Conservation (phyloP, 2,888 invertebrate genomes). For the Luperina testacea region DNA sequence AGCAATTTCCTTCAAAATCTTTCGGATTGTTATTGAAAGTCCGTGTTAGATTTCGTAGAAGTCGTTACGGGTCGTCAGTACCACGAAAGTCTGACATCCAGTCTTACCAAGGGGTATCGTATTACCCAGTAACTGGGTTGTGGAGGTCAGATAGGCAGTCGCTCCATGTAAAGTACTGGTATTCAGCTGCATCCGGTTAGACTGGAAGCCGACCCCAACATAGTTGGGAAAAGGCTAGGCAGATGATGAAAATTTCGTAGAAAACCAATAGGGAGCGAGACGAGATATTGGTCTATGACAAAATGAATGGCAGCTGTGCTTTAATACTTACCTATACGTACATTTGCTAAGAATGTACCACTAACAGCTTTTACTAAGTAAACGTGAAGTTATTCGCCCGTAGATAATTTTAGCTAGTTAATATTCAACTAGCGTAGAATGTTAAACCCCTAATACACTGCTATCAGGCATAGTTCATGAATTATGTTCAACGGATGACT, state of each 20-base stretch:
- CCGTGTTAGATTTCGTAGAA: neutral
- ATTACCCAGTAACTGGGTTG: too few relatives aligned
- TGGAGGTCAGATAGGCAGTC: too few relatives aligned
- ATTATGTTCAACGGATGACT: constrained; percentile 39
- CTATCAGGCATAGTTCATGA: constrained; percentile 36
- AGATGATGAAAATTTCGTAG: neutral
- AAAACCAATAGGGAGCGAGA: neutral
- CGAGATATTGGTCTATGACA: neutral
- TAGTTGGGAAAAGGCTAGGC: too few relatives aligned
- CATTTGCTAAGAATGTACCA: neutral
- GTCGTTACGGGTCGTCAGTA: too few relatives aligned
- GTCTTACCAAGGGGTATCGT: too few relatives aligned
- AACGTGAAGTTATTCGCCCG: neutral
- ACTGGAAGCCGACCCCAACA: too few relatives aligned
- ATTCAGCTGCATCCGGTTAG: too few relatives aligned
- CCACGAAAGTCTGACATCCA: too few relatives aligned
- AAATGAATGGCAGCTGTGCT: neutral
- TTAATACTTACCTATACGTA: neutral
- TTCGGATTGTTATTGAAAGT: neutral
- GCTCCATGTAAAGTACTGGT: too few relatives aligned
- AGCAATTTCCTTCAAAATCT: neutral
- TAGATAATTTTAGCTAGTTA: constrained; percentile 6
- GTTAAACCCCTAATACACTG: constrained; percentile 28
- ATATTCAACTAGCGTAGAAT: constrained; percentile 32
- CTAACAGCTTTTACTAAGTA: neutral